Conservation (phyloP, 2,797 vertebrate genomes). For the Coendou prehensilis region DNA sequence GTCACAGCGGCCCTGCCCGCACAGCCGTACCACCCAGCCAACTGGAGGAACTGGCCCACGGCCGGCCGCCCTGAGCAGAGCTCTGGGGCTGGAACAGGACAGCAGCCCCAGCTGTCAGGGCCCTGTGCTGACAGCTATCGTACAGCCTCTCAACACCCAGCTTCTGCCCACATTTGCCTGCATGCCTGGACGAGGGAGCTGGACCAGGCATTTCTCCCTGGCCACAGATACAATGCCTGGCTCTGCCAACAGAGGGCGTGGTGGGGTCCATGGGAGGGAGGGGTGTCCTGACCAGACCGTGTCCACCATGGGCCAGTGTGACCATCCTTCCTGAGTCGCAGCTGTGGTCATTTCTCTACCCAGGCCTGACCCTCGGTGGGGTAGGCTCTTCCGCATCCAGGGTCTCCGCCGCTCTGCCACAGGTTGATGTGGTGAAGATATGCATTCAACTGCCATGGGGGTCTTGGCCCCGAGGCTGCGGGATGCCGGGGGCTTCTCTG, state of each 20-base stretch:
- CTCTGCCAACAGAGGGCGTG: neutral
- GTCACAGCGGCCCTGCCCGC: neutral
- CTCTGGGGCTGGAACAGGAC: neutral
- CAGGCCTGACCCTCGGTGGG: neutral
- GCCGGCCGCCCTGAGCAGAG: neutral
- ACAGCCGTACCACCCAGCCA: neutral
- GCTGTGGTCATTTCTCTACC: neutral
- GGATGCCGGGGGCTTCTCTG: neutral
- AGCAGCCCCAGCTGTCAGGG: neutral
- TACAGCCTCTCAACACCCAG: neutral
- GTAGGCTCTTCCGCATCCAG: neutral
- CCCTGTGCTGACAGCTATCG: too few species aligned
- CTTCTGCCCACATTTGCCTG: neutral
- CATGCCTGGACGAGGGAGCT: neutral
- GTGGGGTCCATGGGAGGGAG: neutral
- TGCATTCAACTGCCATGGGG: neutral
- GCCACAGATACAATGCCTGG: neutral
- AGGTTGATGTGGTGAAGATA: neutral
- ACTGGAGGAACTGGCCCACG: neutral
- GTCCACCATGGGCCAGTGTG: neutral
- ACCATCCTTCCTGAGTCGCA: too few species aligned
- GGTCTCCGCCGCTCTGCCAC: neutral
- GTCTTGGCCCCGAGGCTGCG: neutral
- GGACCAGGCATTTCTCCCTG: neutral
- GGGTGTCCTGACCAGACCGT: neutral